These are phyloP conservation scores for Myotis vivesi DNA, from an alignment of 2,797 vertebrate species.

Conservation along the genomic window DNA sequence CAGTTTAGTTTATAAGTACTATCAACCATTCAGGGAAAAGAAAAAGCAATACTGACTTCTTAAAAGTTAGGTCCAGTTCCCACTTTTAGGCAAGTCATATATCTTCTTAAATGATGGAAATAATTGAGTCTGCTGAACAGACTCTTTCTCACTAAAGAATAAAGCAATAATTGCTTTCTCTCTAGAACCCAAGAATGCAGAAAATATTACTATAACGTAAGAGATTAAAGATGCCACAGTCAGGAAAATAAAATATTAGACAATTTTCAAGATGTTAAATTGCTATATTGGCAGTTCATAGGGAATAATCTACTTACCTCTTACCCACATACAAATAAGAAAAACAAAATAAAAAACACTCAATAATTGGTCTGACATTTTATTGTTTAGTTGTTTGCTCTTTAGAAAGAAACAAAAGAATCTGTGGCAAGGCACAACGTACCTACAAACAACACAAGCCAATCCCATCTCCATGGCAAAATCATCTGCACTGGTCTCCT, in stretches of 20 bases:
- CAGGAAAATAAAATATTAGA: background rate
- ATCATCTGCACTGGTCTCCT: conserved; percentile 97
- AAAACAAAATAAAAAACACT: background rate
- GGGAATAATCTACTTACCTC: background rate
- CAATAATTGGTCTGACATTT: background rate
- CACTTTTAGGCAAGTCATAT: no score
- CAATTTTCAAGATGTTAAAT: background rate
- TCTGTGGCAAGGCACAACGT: conserved; percentile 17
- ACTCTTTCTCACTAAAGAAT: background rate
- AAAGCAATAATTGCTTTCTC: background rate
- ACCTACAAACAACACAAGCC: conserved; percentile 98
- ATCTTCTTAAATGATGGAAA: background rate
- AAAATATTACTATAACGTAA: background rate
- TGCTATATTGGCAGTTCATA: background rate
- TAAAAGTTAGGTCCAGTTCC: no score
- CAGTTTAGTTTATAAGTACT: background rate
- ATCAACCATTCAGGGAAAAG: background rate
- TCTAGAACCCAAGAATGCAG: conserved; percentile 13
- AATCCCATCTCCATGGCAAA: conserved; percentile 99
- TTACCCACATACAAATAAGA: background rate
- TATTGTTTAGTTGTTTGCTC: background rate
- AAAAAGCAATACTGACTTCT: background rate
- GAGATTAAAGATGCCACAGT: background rate
- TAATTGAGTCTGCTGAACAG: background rate
- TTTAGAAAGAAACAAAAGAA: background rate